Base-by-base conservation (phyloP, 2,797 vertebrate species). In the Halcyon badia region DNA sequence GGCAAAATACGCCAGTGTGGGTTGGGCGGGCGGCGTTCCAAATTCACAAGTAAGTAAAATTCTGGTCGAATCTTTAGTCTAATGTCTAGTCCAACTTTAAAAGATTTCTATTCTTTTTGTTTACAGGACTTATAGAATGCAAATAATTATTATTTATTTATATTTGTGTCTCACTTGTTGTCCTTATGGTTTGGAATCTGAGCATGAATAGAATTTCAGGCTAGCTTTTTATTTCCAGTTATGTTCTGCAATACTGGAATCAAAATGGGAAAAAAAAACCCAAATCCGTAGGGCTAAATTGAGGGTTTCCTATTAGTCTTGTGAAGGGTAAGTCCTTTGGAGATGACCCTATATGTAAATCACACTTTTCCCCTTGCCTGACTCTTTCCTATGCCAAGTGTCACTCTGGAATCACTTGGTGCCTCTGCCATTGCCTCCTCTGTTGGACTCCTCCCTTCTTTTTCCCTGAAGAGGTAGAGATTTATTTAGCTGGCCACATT, bases 1-100 rank as follows among this genome's bases (percentile, higher is more conserved):
- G 98, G 98, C 31, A 99, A 99, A 98, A 98, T 98, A 61, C 98
- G 99, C 42, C 99, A 98, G 62, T 99, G 99, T 30, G 99, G 99
- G 42, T 98, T 99, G 6, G 99, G 99, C 0, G 98, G 97, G 66
- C 98, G 99, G 20, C 98, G 90, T 44, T 99, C 99, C 95, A 99
- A 98, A 73, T 99, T 99, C 96, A 98, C 99, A 81, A 98, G 99
- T 99, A 98, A 99, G 99, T 98, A 96, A 15, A 44, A 6, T 6
- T 62, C 76, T 76, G 16, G 26, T 82, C 90, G 69, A 64, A 15
- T 87, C 28, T 70, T 52, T 39, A 35, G 15, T 14, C 21, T 46
- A 52, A 56, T 22, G 7, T 48, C 33, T 52, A 37, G 15, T 42
- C 81, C 52, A 79, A 48, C 46, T 57, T 66, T 30, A 48, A 73